These are phyloP conservation scores for Bursaphelenchus okinawaensis DNA, from an alignment of 2,888 invertebrate genomes.

Conservation along the genomic window DNA sequence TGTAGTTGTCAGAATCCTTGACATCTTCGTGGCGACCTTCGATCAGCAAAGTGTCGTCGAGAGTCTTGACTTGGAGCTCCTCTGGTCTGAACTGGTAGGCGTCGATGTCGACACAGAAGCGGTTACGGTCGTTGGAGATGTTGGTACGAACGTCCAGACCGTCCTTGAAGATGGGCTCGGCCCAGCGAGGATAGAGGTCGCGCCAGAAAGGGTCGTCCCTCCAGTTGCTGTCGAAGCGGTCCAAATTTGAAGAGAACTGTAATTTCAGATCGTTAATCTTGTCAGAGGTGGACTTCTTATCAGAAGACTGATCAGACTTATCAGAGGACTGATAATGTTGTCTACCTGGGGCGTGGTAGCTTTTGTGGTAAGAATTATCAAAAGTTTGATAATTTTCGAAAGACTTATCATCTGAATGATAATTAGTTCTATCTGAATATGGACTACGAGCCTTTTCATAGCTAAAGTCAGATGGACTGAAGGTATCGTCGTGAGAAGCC, in stretches of 20 bases:
- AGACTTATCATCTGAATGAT: not conserved
- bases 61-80: conserved; percentile 54
- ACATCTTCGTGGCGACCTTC: conserved; percentile 56
- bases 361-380: not conserved
- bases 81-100: conserved; percentile 56
- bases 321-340: not conserved
- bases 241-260: conserved; percentile 53
- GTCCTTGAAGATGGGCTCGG: conserved; percentile 49
- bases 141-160: conserved; percentile 52
- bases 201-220: conserved; percentile 54
- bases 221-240: conserved; percentile 54
- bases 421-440: too few species aligned
- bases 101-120: conserved; percentile 54
- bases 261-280: conserved; percentile 19
- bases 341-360: not conserved
- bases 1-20: conserved; percentile 50
- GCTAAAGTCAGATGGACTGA: too few species aligned
- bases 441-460: too few species aligned
- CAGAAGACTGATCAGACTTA: not conserved
- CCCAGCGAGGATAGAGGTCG: conserved; percentile 55
- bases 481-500: too few species aligned
- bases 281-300: not conserved
- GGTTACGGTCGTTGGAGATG: conserved; percentile 46
- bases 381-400: not conserved
- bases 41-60: conserved; percentile 55